These are phyloP conservation scores for Sphenodon punctatus DNA, from an alignment of 2,797 vertebrate species.

Conservation along the genomic window DNA sequence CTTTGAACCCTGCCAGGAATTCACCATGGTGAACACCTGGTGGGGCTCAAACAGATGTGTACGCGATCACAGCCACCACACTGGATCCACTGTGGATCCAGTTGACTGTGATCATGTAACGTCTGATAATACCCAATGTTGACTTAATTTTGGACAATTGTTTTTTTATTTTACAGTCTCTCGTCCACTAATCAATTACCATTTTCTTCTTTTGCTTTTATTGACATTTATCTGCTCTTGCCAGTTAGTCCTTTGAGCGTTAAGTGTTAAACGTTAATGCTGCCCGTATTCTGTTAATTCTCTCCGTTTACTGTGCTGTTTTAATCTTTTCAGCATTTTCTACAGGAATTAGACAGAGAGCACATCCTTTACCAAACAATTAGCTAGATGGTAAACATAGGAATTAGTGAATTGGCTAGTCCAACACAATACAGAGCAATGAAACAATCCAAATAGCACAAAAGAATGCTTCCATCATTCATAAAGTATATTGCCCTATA, in stretches of 20 bases:
- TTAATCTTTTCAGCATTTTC: neutral
- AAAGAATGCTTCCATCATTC: neutral
- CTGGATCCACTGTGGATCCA: too few relatives aligned
- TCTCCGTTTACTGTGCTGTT: neutral
- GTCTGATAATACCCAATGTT: too few relatives aligned
- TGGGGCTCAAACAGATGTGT: too few relatives aligned
- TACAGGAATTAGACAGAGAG: neutral
- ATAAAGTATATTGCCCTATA: neutral
- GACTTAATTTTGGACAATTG: slow-evolving; percentile 6
- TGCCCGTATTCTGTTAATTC: slow-evolving; percentile 2
- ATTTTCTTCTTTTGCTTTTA: neutral
- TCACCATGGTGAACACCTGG: too few relatives aligned
- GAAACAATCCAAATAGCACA: neutral
- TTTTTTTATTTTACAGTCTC: slow-evolving; percentile 14
- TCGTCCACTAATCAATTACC: neutral
- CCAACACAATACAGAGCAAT: neutral
- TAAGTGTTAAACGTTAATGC: slow-evolving; percentile 3
- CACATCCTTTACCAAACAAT: neutral
- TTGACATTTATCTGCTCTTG: slow-evolving; percentile 8
- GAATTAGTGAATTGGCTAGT: neutral
- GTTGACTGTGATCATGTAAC: too few relatives aligned
- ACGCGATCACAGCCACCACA: too few relatives aligned
- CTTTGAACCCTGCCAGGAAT: too few relatives aligned
- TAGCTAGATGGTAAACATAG: neutral
- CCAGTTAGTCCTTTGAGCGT: neutral